These are phyloP conservation scores for Notothenia rossii DNA, from an alignment of 2,113 vertebrate genomes.

Conservation along the genomic window DNA sequence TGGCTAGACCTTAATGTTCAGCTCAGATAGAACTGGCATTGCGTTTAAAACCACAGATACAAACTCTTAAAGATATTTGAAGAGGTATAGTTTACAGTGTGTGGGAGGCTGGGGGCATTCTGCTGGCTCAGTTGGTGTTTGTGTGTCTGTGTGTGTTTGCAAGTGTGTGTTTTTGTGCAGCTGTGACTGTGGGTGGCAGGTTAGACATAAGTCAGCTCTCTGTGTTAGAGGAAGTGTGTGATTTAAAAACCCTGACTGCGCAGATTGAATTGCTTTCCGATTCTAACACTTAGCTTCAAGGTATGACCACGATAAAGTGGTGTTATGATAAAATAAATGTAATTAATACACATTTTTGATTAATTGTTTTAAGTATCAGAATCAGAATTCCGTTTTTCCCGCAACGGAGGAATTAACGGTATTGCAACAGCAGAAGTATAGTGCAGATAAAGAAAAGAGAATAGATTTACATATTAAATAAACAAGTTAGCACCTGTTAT, in stretches of 20 bases:
- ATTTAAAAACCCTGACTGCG: conserved; percentile 26
- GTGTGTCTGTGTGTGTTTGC: background rate
- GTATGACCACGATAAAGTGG: background rate
- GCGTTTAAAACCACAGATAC: no score
- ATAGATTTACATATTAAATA: no score
- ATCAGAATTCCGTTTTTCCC: no score
- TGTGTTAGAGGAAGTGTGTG: conserved; percentile 55
- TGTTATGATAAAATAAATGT: background rate
- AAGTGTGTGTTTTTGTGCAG: conserved; percentile 1
- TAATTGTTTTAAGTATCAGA: background rate
- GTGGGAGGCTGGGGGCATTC: no score
- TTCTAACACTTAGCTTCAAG: background rate
- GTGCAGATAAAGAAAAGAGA: no score
- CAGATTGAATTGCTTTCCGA: background rate
- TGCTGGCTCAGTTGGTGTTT: no score
- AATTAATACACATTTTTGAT: background rate
- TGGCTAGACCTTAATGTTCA: background rate
- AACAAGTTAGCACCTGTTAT: no score
- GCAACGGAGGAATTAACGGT: no score
- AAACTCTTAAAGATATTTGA: no score
- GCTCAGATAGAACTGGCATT: background rate
- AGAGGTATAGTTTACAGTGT: background rate
- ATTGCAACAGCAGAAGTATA: no score
- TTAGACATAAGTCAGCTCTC: conserved; percentile 30
- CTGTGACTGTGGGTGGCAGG: conserved; percentile 17